Evolutionary conservation across 1,140 invertebrate genomes (phyloP), one percentile per base, ranked within the genome.

Genomic region (Ditylenchus dipsaci): DNA sequence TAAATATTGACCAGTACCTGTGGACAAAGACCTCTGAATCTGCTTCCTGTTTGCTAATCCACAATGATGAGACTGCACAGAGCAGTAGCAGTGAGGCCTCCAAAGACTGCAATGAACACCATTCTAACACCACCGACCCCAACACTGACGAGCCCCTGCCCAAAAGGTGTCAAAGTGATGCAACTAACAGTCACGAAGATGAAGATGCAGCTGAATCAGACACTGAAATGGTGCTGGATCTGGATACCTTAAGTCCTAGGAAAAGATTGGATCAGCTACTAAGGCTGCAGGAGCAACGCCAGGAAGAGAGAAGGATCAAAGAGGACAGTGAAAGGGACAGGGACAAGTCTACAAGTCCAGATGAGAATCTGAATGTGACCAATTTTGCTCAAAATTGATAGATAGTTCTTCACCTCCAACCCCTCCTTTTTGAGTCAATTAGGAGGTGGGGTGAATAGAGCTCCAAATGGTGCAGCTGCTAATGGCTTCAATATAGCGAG

Each of bases 361-460:
- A 71, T 26, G 69, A 71, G 72, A 71, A 71, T 19, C 21, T 71
- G n/a, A 75, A 71, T 57, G 64, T 64, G 5, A 15, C 23, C 13
- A 75, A 74, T 26, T 71, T 74, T 42, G 63, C 71, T 1, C 71
- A 65, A 11, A 71, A 71, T 27, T 71, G 60, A 45, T 71, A n/a
- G 69, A 75, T 23, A 49, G 17, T 58, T 30, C n/a, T 7, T n/a
- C 63, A 56, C 60, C 60, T 33, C 23, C 3, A 21, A 38, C 33
- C 33, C 33, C 33, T 45, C 59, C n/a, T 45, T 61, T 23, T 19
- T 33, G n/a, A 45, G n/a, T n/a, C 59, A 61, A 17, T 30, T 45
- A 19, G 49, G 49, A 8, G 49, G 3, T 21, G 49, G 49, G 8
- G 49, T 26, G 8, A 26, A n/a, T 13, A 13, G 11, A 45, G 43